Percentiles rank a stretch among this genome's conserved stretches.
Evolutionary conservation across 2,113 vertebrate genomes (phyloP).

Genomic region (Paracanthobrama guichenoti): DNA sequence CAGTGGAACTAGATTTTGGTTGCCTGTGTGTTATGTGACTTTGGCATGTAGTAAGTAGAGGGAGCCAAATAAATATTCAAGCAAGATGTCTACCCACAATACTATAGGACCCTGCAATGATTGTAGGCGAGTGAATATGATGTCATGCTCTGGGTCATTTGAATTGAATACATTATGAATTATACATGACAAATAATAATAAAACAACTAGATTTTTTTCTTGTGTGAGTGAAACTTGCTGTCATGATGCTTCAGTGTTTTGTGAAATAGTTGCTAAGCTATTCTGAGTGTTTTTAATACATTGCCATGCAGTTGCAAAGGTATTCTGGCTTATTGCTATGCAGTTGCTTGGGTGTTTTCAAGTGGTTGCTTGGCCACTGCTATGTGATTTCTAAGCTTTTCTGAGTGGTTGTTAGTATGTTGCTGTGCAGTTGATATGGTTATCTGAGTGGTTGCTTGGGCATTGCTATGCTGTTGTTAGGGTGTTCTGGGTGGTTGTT

Average conservation of each 20-base stretch:
- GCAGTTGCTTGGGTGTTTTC: neutral
- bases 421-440: no score
- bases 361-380: no score
- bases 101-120: neutral
- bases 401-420: neutral
- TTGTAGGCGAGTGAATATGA: neutral
- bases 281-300: no score
- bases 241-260: neutral
- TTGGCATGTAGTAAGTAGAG: neutral
- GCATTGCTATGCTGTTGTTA: neutral
- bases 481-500: no score
- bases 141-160: neutral
- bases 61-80: neutral
- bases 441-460: no score
- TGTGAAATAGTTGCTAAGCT: neutral
- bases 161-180: neutral
- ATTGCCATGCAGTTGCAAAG: neutral
- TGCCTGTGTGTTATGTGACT: conserved; percentile 33
- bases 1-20: conserved; percentile 17
- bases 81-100: neutral
- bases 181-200: neutral
- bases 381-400: no score
- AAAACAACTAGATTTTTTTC: neutral
- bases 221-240: neutral
- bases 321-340: neutral